Conservation (phyloP, 2,797 vertebrate genomes). For the Chloroceryle inda region DNA sequence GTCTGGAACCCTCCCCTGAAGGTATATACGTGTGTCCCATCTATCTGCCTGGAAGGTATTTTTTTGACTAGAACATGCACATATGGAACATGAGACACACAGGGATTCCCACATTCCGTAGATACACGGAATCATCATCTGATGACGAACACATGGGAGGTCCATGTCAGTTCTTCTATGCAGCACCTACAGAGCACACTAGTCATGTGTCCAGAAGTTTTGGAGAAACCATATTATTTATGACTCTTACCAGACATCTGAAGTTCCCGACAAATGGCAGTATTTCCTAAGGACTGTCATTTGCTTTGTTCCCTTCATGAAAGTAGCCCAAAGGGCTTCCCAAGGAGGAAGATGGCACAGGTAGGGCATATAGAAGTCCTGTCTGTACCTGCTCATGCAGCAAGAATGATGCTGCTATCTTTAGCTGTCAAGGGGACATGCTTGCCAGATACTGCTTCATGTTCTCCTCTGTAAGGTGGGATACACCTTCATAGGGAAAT, state of each 20-base stretch:
- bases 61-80: neutral
- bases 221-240: neutral
- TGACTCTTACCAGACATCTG: neutral
- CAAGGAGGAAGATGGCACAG: neutral
- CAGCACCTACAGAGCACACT: neutral
- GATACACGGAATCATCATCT: neutral
- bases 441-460: neutral
- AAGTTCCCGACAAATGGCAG: neutral
- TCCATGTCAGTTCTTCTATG: neutral
- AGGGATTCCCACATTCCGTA: neutral
- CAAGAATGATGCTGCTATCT: neutral
- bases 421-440: neutral
- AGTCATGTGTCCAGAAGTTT: neutral
- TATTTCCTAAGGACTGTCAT: neutral
- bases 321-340: neutral
- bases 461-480: neutral
- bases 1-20: neutral
- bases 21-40: neutral
- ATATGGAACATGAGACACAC: accelerated
- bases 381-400: neutral
- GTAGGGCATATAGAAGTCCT: neutral
- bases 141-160: neutral
- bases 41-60: neutral
- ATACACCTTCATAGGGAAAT: neutral
- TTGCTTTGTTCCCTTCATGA: neutral